A percentile compares a stretch with the other conserved stretches of the same genome.
phyloP scores from a whole-genome alignment of 2,888 invertebrate genomes.

The Ectemnius continuus region DNA sequence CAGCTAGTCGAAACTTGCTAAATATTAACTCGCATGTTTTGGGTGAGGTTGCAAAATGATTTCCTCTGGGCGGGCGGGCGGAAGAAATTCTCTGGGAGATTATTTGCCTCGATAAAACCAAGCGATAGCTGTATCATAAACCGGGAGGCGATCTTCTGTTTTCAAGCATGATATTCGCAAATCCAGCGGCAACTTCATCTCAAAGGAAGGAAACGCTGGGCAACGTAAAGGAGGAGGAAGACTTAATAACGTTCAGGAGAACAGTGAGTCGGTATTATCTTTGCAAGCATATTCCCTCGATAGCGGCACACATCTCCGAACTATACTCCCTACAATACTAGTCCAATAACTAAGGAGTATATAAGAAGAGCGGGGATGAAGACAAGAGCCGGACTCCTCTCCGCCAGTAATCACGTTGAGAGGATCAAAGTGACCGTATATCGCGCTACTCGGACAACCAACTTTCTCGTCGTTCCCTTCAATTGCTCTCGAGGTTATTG shows the following conservation, averaged over 20 bases:
- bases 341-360: slow-evolving; percentile 14
- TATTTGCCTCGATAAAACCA: no score
- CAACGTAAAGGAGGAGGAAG: slow-evolving; percentile 34
- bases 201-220: slow-evolving; percentile 1
- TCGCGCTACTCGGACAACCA: slow-evolving; percentile 2
- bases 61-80: no score
- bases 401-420: slow-evolving; percentile 47
- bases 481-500: slow-evolving; percentile 15
- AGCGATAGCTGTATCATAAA: no score
- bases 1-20: no score
- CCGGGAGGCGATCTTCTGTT: background rate
- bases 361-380: slow-evolving; percentile 29
- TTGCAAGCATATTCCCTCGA: slow-evolving; percentile 66
- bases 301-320: slow-evolving; percentile 51
- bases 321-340: slow-evolving; percentile 40
- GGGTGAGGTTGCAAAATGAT: no score
- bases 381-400: slow-evolving; percentile 31
- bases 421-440: slow-evolving; percentile 52
- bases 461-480: background rate
- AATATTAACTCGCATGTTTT: no score
- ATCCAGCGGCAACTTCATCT: background rate
- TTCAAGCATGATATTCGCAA: background rate
- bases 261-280: slow-evolving; percentile 61
- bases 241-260: slow-evolving; percentile 62
- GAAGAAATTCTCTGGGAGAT: no score